These are phyloP conservation scores for Drosophila cardini DNA, from an alignment of 1,140 invertebrate genomes.

Conservation along the genomic window DNA sequence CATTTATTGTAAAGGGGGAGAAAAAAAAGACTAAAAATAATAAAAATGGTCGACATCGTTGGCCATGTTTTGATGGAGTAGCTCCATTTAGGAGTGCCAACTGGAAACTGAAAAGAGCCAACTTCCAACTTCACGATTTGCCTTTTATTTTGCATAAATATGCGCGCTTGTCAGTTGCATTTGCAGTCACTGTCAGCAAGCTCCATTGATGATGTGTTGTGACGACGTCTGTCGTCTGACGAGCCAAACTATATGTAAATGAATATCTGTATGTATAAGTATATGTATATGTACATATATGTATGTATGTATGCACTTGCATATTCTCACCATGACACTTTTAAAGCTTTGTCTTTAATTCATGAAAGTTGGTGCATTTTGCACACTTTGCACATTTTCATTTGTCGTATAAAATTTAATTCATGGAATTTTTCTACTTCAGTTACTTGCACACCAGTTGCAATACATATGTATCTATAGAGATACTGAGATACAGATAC, in stretches of 20 bases:
- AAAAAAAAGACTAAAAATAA: neutral
- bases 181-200: conserved; percentile 48
- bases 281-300: neutral
- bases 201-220: conserved; percentile 40
- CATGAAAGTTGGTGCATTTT: conserved; percentile 75
- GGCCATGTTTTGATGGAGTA: conserved; percentile 62
- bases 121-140: conserved; percentile 62
- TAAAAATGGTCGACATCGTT: conserved; percentile 34
- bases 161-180: conserved; percentile 57
- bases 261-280: conserved; percentile 48
- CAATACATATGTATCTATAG: neutral
- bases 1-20: conserved; percentile 50
- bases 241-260: conserved; percentile 62
- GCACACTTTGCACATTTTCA: conserved; percentile 60
- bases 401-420: conserved; percentile 70
- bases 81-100: conserved; percentile 62
- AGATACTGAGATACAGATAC: conserved; percentile 13
- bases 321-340: conserved; percentile 50
- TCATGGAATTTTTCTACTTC: conserved; percentile 67
- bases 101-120: conserved; percentile 13
- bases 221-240: conserved; percentile 46
- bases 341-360: conserved; percentile 64
- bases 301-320: conserved; percentile 19
- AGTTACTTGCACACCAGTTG: conserved; percentile 19
- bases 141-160: conserved; percentile 81